These are phyloP conservation scores for Anisognathus igniventris DNA, from an alignment of 2,797 vertebrate genomes.

Conservation along the genomic window DNA sequence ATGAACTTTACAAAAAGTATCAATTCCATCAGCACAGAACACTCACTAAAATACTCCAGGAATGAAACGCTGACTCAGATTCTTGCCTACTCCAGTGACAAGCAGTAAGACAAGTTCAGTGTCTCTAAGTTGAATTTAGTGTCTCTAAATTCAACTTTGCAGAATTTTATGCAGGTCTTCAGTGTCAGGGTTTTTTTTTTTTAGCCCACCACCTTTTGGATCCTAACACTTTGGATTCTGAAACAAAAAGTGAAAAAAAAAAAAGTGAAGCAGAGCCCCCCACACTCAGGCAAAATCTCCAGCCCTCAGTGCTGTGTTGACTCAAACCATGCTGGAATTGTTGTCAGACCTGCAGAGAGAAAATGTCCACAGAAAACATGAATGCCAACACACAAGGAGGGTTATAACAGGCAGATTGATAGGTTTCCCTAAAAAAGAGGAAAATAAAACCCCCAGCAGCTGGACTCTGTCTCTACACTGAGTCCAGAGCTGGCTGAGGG, in stretches of 20 bases:
- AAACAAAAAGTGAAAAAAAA: neutral
- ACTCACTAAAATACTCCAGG: neutral
- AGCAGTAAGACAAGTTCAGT: neutral
- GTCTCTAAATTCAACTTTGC: neutral
- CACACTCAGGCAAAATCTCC: neutral
- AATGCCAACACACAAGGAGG: neutral
- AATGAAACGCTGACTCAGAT: neutral
- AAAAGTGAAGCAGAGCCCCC: neutral
- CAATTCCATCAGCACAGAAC: neutral
- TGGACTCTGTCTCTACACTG: neutral
- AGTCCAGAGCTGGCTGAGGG: neutral
- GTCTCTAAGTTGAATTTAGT: no score
- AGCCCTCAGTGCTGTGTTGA: neutral
- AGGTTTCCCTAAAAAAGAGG: neutral
- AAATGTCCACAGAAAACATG: fast-evolving
- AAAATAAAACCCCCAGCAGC: neutral
- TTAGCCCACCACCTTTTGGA: neutral
- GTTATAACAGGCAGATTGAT: neutral
- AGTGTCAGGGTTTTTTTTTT: neutral
- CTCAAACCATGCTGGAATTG: neutral
- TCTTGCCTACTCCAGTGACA: neutral
- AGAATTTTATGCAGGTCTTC: neutral
- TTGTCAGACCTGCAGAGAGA: neutral
- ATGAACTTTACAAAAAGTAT: neutral
- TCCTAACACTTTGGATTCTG: neutral